Conservation (phyloP, 1,140 invertebrate genomes). For the Bombus huntii region DNA sequence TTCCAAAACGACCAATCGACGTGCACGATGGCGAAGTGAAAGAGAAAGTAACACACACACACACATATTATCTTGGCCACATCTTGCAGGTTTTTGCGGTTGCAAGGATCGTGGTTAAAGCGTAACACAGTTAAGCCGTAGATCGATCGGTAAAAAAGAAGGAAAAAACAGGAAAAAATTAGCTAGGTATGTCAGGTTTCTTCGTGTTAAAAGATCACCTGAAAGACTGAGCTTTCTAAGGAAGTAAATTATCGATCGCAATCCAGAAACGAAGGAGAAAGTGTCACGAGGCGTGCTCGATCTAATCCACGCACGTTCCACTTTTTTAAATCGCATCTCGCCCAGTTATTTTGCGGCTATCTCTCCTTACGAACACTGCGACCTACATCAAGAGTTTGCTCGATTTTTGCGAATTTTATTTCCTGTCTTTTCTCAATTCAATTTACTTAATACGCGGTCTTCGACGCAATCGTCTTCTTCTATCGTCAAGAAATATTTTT, state of each 20-base stretch:
- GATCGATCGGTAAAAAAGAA: neutral
- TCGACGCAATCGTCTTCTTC: neutral
- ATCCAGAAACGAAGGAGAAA: slow-evolving; percentile 60
- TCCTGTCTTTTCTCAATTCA: too few relatives aligned
- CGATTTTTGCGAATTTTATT: neutral
- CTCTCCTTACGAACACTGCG: neutral
- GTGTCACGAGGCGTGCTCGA: slow-evolving; percentile 42
- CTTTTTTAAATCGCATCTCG: slow-evolving; percentile 14
- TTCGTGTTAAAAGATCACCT: neutral
- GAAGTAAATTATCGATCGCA: slow-evolving; percentile 37
- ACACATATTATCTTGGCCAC: slow-evolving; percentile 10
- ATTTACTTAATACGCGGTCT: neutral
- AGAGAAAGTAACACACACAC: slow-evolving; percentile 57
- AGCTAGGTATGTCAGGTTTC: neutral
- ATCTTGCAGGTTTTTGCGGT: neutral
- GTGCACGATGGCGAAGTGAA: slow-evolving; percentile 35
- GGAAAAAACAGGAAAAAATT: neutral
- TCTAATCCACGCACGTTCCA: slow-evolving; percentile 37
- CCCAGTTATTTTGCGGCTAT: neutral
- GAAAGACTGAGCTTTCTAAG: slow-evolving; percentile 51
- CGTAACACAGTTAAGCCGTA: slow-evolving; percentile 7
- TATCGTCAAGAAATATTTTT: neutral
- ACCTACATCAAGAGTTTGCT: neutral
- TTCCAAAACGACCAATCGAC: slow-evolving; percentile 20
- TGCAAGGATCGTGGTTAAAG: slow-evolving; percentile 20